These are phyloP conservation scores for Nibea coibor DNA, from an alignment of 2,113 vertebrate species.

Conservation along the genomic window DNA sequence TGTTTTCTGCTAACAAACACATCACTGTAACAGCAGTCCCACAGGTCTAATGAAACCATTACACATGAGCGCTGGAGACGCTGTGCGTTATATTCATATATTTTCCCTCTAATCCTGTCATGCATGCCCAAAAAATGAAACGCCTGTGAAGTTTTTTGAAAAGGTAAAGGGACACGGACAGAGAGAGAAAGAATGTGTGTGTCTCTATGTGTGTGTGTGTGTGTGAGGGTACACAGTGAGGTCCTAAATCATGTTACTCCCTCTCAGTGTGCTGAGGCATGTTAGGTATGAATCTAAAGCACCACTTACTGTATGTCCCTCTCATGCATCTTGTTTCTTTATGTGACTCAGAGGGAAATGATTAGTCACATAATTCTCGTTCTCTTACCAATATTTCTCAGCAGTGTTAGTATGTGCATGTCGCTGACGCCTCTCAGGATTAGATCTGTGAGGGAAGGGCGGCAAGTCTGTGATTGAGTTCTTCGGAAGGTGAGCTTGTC, in stretches of 20 bases:
- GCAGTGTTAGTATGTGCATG: neutral
- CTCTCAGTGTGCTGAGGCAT: conserved; percentile 48
- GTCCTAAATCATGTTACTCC: conserved; percentile 57
- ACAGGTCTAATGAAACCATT: conserved; percentile 58
- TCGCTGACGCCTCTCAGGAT: conserved; percentile 14
- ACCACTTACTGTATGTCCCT: conserved; percentile 23
- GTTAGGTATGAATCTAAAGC: conserved; percentile 39
- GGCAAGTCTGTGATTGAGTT: neutral
- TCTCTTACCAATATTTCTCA: neutral
- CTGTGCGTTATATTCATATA: conserved; percentile 27
- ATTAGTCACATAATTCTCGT: neutral
- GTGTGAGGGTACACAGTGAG: neutral
- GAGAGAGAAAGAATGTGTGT: conserved; percentile 26
- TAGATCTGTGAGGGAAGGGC: conserved; percentile 1
- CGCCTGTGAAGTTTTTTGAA: conserved; percentile 42
- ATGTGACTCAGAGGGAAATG: neutral
- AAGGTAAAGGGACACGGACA: conserved; percentile 38
- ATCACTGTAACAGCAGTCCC: conserved; percentile 56
- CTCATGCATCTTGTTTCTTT: conserved; percentile 13
- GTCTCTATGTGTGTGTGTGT: no score
- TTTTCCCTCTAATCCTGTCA: conserved; percentile 34
- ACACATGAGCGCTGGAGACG: conserved; percentile 39
- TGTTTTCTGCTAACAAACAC: conserved; percentile 30
- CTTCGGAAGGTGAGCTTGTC: conserved; percentile 3
- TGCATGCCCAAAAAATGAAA: conserved; percentile 33